Percentiles rank a stretch among this genome's conserved stretches.
Conservation (phyloP, 2,113 vertebrate genomes). For the Tetraodon nigroviridis region DNA sequence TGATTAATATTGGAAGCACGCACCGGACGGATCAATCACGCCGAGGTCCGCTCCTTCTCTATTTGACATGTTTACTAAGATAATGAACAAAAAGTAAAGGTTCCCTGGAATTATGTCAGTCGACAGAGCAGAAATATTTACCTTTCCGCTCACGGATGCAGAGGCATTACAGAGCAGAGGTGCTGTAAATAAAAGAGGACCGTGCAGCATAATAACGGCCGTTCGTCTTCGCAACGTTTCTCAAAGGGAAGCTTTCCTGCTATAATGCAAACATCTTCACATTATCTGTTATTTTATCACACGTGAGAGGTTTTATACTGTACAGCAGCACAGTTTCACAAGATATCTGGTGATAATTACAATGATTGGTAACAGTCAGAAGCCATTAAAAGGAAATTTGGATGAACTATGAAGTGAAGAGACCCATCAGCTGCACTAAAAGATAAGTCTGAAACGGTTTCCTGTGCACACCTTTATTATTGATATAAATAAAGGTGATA, state of each 20-base stretch:
- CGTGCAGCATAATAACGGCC: slow-evolving; percentile 6
- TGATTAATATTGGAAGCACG: slow-evolving; percentile 27
- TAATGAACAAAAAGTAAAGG: slow-evolving; percentile 43
- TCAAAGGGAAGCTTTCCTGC: slow-evolving; percentile 15
- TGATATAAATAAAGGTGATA: too few species aligned
- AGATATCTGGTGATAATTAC: too few species aligned
- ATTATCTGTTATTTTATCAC: neutral
- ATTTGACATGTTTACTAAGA: slow-evolving; percentile 30
- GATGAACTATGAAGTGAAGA: too few species aligned
- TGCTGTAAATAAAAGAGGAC: slow-evolving; percentile 28
- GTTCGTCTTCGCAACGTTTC: slow-evolving; percentile 29
- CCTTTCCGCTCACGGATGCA: slow-evolving; percentile 25
- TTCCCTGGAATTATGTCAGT: slow-evolving; percentile 19
- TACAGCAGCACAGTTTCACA: too few species aligned
- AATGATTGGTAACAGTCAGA: too few species aligned
- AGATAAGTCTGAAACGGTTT: too few species aligned
- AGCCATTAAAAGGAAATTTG: too few species aligned
- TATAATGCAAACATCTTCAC: neutral
- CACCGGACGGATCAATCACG: slow-evolving; percentile 42
- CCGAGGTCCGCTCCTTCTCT: slow-evolving; percentile 30
- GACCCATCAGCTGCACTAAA: too few species aligned
- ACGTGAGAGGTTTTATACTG: too few species aligned
- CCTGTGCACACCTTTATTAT: too few species aligned
- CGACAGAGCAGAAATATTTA: slow-evolving; percentile 37
- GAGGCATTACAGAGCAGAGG: slow-evolving; percentile 2